Conservation (phyloP, 1,140 invertebrate genomes). For the Drosophila trapezifrons region DNA sequence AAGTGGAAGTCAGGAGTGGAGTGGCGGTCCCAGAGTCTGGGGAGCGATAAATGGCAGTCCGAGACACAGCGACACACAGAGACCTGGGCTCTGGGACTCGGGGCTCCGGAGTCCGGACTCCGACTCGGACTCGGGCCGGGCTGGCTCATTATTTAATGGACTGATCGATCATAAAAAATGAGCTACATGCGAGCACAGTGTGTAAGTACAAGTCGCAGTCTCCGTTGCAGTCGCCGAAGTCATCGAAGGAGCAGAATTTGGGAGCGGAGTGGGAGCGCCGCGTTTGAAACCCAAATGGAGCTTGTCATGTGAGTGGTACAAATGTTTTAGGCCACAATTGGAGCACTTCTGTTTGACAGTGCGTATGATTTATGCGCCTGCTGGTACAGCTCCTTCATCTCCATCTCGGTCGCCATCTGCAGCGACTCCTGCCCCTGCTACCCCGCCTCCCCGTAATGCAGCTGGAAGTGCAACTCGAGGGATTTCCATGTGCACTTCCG, state of each 20-base stretch:
- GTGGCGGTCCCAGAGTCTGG: conserved; percentile 55
- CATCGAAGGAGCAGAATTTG: conserved; percentile 4
- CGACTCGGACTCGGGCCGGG: conserved; percentile 20
- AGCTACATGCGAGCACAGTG: conserved; percentile 72
- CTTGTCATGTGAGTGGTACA: conserved; percentile 79
- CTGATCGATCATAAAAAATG: conserved; percentile 83
- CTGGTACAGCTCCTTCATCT: conserved; percentile 46
- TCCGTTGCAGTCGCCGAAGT: conserved; percentile 10
- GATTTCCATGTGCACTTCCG: conserved; percentile 72
- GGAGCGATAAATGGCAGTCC: conserved; percentile 78
- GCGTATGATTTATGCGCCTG: conserved; percentile 77
- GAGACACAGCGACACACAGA: conserved; percentile 29
- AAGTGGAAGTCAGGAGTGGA: conserved; percentile 52
- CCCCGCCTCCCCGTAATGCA: neutral
- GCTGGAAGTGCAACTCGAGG: conserved; percentile 18
- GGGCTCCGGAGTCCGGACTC: neutral
- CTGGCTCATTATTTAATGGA: conserved; percentile 81
- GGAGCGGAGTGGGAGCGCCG: conserved; percentile 53
- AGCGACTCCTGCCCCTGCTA: neutral
- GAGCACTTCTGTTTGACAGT: conserved; percentile 82
- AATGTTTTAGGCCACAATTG: conserved; percentile 82
- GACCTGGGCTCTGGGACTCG: neutral
- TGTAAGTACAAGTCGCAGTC: conserved; percentile 71
- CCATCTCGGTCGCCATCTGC: neutral
- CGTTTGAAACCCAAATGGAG: conserved; percentile 72